Base-by-base conservation (phyloP, 2,797 vertebrate species). In the Urocyon cinereoargenteus region DNA sequence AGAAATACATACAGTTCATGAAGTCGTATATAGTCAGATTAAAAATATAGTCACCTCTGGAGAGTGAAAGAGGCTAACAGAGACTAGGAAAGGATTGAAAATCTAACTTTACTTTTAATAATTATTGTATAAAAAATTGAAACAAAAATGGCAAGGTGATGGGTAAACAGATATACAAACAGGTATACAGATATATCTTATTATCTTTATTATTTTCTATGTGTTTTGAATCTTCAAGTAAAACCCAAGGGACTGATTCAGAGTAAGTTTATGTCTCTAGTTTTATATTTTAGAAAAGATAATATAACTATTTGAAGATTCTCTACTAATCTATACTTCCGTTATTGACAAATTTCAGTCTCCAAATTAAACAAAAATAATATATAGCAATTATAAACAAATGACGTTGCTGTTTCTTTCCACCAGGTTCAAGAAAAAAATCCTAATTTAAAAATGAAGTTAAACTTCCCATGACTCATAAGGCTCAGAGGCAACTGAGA, bases 371-470 rank as follows among this genome's bases (percentile, higher is more conserved):
- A 86, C 34, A 85, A 85, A 13, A 82, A 36, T 59, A 75, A 40
- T 26, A 77, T 16, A 24, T 22, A 89, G 9, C 45, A 86, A 77
- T 66, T 51, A 31, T 70, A 36, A 45, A 79, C 10, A 91, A 93
- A 64, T 19, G 24, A 31, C 66, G 21, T 13, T 66, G 4, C 6
- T 78, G 2, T 81, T 36, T 81, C 28, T 61, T 75, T 96, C 62
- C 55, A 59, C 1, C 4, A 49, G 12, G 1, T 49, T 75, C 86
- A 61, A n/a, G 21, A 24, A 28, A 70, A 62, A 85, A 89, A 59
- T 59, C 11, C 90, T 95, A 91, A 83, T 92, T 91, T 73, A 45
- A 89, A 94, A 90, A 61, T 83, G 89, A 96, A 93, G 1, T 49
- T 84, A 82, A 85, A 26, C 12, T 87, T 73, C 16, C 86, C 34